phyloP scores from a whole-genome alignment of 2,113 vertebrate genomes.

The Brienomyrus brachyistius region DNA sequence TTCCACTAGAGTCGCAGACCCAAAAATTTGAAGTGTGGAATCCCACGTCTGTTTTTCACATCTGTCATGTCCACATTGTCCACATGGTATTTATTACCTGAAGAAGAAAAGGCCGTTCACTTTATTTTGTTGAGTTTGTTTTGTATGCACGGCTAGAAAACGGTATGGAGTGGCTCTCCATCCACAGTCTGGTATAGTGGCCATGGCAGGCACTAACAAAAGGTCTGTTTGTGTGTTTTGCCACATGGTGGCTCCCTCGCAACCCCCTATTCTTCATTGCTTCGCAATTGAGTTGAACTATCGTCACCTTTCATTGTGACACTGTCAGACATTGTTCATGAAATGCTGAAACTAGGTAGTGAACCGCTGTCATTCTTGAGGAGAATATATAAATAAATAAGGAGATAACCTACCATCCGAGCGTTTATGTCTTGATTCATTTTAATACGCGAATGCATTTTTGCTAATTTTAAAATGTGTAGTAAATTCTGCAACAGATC shows the following conservation, averaged over 20 bases:
- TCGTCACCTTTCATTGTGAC: neutral
- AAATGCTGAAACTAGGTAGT: neutral
- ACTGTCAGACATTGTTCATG: neutral
- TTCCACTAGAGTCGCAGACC: slow-evolving; percentile 53
- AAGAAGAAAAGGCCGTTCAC: slow-evolving; percentile 47
- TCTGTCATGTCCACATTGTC: slow-evolving; percentile 46
- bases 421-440: neutral
- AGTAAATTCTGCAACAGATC: neutral
- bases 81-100: slow-evolving; percentile 46
- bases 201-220: slow-evolving; percentile 51
- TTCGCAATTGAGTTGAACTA: slow-evolving; percentile 26
- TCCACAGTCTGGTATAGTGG: slow-evolving; percentile 56
- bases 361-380: neutral
- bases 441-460: neutral
- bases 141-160: slow-evolving; percentile 45
- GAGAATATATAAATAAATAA: neutral
- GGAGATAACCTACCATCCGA: neutral
- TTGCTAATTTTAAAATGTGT: neutral
- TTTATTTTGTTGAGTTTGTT: slow-evolving; percentile 33
- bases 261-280: slow-evolving; percentile 49
- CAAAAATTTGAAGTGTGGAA: slow-evolving; percentile 60
- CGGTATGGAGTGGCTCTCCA: slow-evolving; percentile 57
- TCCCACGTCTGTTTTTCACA: slow-evolving; percentile 60
- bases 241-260: slow-evolving; percentile 44
- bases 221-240: slow-evolving; percentile 48